Conservation (phyloP, 2,113 vertebrate genomes). For the Scomber scombrus region DNA sequence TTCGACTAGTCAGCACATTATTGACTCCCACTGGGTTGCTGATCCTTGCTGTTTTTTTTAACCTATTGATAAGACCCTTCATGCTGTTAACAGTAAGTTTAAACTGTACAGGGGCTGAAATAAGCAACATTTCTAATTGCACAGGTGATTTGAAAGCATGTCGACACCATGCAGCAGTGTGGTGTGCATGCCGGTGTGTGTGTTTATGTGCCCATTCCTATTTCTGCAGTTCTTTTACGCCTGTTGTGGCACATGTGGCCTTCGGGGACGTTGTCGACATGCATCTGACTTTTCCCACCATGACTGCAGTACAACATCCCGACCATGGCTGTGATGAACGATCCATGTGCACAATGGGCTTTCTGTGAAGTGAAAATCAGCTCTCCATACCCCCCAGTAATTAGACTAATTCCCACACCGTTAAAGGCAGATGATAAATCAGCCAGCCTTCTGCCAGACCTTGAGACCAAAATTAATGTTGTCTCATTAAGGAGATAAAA, state of each 20-base stretch:
- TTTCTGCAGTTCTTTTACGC: constrained; percentile 13
- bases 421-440: constrained; percentile 81
- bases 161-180: neutral
- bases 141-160: constrained; percentile 8
- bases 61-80: constrained; percentile 64
- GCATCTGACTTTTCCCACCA: constrained; percentile 58
- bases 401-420: constrained; percentile 83
- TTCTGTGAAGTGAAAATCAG: constrained; percentile 81
- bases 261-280: constrained; percentile 25
- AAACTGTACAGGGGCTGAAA: constrained; percentile 24
- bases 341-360: constrained; percentile 75
- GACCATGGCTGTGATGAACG: constrained; percentile 62
- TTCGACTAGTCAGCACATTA: constrained; percentile 48
- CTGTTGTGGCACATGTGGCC: constrained; percentile 22
- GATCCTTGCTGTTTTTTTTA: constrained; percentile 1
- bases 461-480: constrained; percentile 90
- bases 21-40: constrained; percentile 14
- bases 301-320: neutral
- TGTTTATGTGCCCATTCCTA: constrained; percentile 12
- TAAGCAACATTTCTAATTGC: constrained; percentile 2
- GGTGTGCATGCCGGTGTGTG: neutral
- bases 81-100: constrained; percentile 12
- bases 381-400: constrained; percentile 63
- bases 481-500: constrained; percentile 90
- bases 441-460: constrained; percentile 81